Evolutionary conservation across 2,888 invertebrate genomes (phyloP).

Genomic region (Andrena trimmerana): DNA sequence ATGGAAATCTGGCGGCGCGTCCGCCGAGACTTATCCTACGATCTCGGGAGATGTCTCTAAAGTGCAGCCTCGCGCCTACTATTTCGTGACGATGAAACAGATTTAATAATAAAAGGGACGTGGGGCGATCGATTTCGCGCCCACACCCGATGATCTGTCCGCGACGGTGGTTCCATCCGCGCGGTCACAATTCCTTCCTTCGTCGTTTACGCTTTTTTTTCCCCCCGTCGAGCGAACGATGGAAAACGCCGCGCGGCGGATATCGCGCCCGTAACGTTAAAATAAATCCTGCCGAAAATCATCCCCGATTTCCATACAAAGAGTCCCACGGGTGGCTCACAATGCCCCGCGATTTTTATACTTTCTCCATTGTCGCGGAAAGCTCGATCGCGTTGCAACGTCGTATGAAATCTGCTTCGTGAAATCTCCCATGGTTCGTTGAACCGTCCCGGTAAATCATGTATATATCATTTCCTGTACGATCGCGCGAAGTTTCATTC

Average conservation of each 20-base stretch:
- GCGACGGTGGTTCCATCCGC: constrained; percentile 26
- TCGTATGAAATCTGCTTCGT: no score
- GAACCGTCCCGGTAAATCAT: neutral
- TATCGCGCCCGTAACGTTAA: constrained; percentile 9
- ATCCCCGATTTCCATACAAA: constrained; percentile 53
- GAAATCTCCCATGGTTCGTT: neutral
- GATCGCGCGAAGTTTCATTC: no score
- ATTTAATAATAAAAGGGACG: constrained; percentile 63
- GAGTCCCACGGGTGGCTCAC: constrained; percentile 3
- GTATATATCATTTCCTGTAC: no score
- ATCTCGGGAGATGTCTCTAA: constrained; percentile 57
- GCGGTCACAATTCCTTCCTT: constrained; percentile 18
- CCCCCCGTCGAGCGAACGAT: neutral
- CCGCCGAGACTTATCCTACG: constrained; percentile 49
- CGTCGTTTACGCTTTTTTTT: constrained; percentile 20
- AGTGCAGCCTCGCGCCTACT: constrained; percentile 56
- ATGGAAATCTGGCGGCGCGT: constrained; percentile 57
- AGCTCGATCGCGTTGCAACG: neutral
- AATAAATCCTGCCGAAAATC: constrained; percentile 52
- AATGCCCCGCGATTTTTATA: neutral
- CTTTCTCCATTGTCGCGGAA: neutral
- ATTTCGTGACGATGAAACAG: constrained; percentile 62
- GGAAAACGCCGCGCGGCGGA: constrained; percentile 20
- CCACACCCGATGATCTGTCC: constrained; percentile 61
- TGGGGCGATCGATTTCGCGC: constrained; percentile 67